phyloP scores from a whole-genome alignment of 1,140 invertebrate species.

The Eriocheir sinensis region DNA sequence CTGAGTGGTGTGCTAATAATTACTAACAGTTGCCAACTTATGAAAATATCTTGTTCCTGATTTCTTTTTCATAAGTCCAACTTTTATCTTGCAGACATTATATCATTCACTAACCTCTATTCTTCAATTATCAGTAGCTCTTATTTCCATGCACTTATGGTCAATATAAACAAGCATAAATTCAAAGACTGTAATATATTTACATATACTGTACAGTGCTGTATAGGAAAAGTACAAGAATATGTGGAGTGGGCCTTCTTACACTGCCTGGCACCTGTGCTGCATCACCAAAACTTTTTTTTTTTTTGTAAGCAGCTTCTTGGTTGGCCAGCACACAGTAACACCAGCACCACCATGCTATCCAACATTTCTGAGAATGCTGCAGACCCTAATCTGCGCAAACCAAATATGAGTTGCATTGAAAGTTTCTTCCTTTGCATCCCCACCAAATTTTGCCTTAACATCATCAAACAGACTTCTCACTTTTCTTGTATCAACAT shows the following conservation, averaged over 20 bases:
- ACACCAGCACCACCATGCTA: neutral
- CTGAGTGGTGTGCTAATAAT: no score
- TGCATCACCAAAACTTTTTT: neutral
- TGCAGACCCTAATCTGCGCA: neutral
- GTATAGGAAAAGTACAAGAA: conserved; percentile 26
- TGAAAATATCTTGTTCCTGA: no score
- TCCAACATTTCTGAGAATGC: neutral
- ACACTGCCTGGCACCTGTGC: conserved; percentile 5
- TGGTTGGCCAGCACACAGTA: neutral
- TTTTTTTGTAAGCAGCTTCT: neutral
- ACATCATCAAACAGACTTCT: conserved; percentile 14
- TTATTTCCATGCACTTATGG: conserved; percentile 3
- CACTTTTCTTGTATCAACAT: conserved; percentile 26
- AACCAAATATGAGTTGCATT: neutral
- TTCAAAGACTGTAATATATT: conserved; percentile 27
- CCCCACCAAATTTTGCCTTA: neutral
- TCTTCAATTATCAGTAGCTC: neutral
- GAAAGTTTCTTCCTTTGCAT: conserved; percentile 13
- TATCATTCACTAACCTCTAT: no score
- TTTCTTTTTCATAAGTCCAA: no score
- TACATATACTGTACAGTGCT: neutral
- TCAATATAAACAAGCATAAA: conserved; percentile 29
- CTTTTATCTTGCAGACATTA: no score
- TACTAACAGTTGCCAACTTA: no score
- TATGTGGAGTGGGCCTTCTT: conserved; percentile 23